A percentile compares a stretch with the other conserved stretches of the same genome.
These are phyloP conservation scores for Lepus timidus DNA, from an alignment of 2,113 vertebrate species.

Conservation along the genomic window DNA sequence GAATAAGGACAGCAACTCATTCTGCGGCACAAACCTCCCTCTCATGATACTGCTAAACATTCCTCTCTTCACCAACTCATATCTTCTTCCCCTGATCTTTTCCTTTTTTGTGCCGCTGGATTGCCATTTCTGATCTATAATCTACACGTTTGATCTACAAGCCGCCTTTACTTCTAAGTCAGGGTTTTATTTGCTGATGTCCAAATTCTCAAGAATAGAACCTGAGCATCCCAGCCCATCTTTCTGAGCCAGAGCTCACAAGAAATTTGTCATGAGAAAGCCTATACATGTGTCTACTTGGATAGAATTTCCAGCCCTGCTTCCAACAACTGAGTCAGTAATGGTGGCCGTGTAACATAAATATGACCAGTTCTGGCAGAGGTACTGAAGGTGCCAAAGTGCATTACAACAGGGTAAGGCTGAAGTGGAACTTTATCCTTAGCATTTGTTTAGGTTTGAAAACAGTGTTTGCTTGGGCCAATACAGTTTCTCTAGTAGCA, in stretches of 20 bases:
- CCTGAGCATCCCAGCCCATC: background rate
- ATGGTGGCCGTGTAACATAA: background rate
- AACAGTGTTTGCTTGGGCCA: background rate
- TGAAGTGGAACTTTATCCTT: background rate
- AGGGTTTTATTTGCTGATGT: background rate
- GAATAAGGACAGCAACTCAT: background rate
- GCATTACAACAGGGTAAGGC: background rate
- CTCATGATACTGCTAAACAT: background rate
- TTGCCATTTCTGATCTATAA: background rate
- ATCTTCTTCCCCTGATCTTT: background rate
- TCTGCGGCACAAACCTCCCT: background rate
- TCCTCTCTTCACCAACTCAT: background rate
- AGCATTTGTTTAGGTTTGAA: background rate
- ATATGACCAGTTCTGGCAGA: background rate
- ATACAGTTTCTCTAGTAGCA: background rate
- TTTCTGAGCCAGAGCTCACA: background rate
- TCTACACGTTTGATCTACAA: background rate
- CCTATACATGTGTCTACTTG: background rate
- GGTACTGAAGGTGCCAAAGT: background rate
- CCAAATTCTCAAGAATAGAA: background rate
- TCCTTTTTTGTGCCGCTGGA: background rate
- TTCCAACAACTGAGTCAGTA: background rate
- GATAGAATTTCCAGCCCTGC: background rate
- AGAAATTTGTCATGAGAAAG: background rate
- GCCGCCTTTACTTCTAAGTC: background rate